A percentile compares a stretch with the other conserved stretches of the same genome.
These are phyloP conservation scores for Lucilia cuprina DNA, from an alignment of 1,140 invertebrate species.

Conservation along the genomic window DNA sequence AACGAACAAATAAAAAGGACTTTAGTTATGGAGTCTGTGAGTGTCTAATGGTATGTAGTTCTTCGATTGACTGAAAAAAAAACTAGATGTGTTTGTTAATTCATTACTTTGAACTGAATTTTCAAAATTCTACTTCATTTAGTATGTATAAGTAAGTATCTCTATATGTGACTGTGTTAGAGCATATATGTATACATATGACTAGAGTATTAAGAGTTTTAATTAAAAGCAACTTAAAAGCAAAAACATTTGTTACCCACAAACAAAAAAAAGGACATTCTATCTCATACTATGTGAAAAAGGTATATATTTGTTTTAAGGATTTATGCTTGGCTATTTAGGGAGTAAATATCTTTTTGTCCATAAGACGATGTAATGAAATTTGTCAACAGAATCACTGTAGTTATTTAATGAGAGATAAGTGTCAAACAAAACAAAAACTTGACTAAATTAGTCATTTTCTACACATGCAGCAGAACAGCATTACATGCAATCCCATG, in stretches of 20 bases:
- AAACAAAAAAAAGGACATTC: no score
- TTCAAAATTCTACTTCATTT: conserved; percentile 15
- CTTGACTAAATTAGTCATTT: conserved; percentile 6
- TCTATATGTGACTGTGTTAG: neutral
- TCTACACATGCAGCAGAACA: neutral
- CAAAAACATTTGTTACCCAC: conserved; percentile 23
- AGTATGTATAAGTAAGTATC: neutral
- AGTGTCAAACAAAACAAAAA: neutral
- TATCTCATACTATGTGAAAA: neutral
- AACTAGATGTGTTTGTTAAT: conserved; percentile 29
- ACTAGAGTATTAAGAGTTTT: conserved; percentile 28
- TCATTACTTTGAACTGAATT: conserved; percentile 29
- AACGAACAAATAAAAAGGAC: neutral
- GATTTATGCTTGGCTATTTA: neutral
- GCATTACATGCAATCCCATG: neutral
- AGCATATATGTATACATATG: neutral
- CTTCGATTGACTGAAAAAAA: neutral
- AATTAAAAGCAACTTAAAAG: conserved; percentile 35
- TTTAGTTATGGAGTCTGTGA: neutral
- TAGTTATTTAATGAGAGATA: conserved; percentile 5
- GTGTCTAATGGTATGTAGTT: neutral
- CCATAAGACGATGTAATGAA: conserved; percentile 30
- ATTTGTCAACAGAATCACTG: conserved; percentile 17
- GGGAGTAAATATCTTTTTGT: neutral
- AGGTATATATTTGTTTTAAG: conserved; percentile 17